Conservation (phyloP, 1,140 invertebrate species). For the Paraescarpia echinospica region DNA sequence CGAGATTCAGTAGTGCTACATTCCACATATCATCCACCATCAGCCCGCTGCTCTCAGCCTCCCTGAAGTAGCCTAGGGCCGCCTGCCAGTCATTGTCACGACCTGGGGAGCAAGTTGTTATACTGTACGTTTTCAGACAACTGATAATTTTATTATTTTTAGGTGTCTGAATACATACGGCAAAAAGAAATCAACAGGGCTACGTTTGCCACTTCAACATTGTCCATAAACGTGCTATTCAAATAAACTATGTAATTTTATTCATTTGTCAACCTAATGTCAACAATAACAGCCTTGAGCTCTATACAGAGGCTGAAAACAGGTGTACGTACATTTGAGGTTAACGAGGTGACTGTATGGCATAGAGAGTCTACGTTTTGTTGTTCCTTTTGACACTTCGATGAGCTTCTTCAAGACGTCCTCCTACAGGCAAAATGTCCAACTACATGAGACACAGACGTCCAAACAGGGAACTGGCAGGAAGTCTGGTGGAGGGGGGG, state of each 20-base stretch:
- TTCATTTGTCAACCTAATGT: too few relatives aligned
- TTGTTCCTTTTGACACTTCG: background rate
- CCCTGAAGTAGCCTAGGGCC: background rate
- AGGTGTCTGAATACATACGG: too few relatives aligned
- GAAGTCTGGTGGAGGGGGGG: background rate
- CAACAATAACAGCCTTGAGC: too few relatives aligned
- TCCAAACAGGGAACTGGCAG: background rate
- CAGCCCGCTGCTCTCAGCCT: background rate
- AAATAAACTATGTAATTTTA: too few relatives aligned
- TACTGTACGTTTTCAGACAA: too few relatives aligned
- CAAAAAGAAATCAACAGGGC: too few relatives aligned
- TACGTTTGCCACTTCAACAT: too few relatives aligned
- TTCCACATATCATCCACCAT: constrained; percentile 14
- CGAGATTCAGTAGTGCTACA: constrained; percentile 2
- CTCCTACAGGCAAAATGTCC: constrained; percentile 4
- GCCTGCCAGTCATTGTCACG: constrained; percentile 12
- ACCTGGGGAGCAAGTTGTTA: constrained; percentile 9
- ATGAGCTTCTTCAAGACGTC: constrained; percentile 8
- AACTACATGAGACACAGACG: background rate
- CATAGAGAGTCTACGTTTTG: background rate
- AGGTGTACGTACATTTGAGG: constrained; percentile 5
- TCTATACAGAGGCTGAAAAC: background rate
- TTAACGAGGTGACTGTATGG: constrained; percentile 9
- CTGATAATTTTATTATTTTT: too few relatives aligned
- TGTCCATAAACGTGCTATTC: too few relatives aligned